Evolutionary conservation across 2,888 invertebrate genomes (phyloP).

Genomic region (Oligia fasciuncula): DNA sequence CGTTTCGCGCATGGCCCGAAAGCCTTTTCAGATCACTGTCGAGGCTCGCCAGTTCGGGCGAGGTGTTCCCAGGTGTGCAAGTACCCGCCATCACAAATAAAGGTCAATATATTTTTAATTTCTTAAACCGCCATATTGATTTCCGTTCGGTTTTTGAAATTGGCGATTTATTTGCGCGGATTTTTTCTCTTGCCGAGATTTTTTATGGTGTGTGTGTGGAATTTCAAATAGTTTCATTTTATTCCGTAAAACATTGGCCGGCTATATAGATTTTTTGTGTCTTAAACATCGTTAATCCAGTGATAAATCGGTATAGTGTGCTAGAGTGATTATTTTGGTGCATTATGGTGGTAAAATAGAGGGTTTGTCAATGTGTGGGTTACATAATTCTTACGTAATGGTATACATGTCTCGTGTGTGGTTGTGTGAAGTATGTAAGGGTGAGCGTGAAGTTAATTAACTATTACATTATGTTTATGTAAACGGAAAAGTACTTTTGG

Average conservation of each 20-base stretch:
- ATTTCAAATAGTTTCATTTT: conserved; percentile 24
- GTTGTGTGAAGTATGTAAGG: conserved; percentile 51
- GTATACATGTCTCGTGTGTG: conserved; percentile 64
- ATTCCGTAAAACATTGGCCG: conserved; percentile 10
- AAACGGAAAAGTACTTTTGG: neutral
- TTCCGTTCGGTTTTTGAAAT: conserved; percentile 55
- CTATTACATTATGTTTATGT: neutral
- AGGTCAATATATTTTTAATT: conserved; percentile 81
- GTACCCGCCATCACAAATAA: conserved; percentile 79
- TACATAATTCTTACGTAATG: conserved; percentile 70
- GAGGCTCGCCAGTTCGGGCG: conserved; percentile 84
- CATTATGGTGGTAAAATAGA: conserved; percentile 16
- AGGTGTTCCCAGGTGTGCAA: conserved; percentile 88
- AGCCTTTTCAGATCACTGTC: conserved; percentile 77
- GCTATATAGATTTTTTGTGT: conserved; percentile 20
- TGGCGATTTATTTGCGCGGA: conserved; percentile 53
- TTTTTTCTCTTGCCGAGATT: conserved; percentile 39
- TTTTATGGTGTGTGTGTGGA: conserved; percentile 58
- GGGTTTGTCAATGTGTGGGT: conserved; percentile 35
- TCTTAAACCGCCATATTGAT: conserved; percentile 71
- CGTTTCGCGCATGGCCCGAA: conserved; percentile 80
- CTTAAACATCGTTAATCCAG: conserved; percentile 20
- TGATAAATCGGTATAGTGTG: conserved; percentile 58
- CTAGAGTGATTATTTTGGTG: conserved; percentile 45
- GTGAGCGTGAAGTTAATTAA: conserved; percentile 62